These are phyloP conservation scores for Raja brachyura DNA, from an alignment of 2,113 vertebrate species.

Conservation along the genomic window DNA sequence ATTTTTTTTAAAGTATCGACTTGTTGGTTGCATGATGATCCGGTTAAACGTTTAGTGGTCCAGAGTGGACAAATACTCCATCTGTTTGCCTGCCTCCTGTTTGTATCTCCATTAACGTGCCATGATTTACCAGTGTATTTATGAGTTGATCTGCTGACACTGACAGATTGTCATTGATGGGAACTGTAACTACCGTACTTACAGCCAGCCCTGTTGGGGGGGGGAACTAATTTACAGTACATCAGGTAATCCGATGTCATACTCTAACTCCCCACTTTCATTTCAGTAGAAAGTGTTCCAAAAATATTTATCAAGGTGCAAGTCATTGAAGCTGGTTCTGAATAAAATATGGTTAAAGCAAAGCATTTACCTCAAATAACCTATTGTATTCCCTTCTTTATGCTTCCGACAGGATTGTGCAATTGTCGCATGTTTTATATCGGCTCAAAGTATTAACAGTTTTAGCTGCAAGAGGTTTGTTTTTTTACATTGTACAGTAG, in stretches of 20 bases:
- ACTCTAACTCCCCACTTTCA: neutral
- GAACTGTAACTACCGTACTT: neutral
- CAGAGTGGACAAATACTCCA: constrained; percentile 9
- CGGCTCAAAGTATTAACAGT: neutral
- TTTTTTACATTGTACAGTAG: constrained; percentile 5
- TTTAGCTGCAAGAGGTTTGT: constrained; percentile 17
- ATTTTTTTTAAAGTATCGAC: neutral
- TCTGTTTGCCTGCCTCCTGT: constrained; percentile 28
- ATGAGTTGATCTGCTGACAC: constrained; percentile 24
- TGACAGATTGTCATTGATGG: neutral
- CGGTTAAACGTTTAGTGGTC: constrained; percentile 1
- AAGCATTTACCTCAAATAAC: neutral
- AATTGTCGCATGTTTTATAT: neutral
- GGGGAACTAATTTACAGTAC: neutral
- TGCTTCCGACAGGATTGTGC: neutral
- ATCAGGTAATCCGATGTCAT: constrained; percentile 10
- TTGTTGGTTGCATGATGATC: neutral
- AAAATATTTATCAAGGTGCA: constrained; percentile 32
- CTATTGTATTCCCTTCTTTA: neutral
- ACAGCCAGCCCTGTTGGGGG: neutral
- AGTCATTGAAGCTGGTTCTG: constrained; percentile 8
- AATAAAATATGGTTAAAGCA: constrained; percentile 34
- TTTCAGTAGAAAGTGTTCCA: constrained; percentile 13
- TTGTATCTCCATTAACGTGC: constrained; percentile 29
- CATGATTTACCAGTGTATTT: constrained; percentile 28